A percentile compares a stretch with the other conserved stretches of the same genome.
These are phyloP conservation scores for Microcebus ravelobensis DNA, from an alignment of 2,113 vertebrate species.

Conservation along the genomic window DNA sequence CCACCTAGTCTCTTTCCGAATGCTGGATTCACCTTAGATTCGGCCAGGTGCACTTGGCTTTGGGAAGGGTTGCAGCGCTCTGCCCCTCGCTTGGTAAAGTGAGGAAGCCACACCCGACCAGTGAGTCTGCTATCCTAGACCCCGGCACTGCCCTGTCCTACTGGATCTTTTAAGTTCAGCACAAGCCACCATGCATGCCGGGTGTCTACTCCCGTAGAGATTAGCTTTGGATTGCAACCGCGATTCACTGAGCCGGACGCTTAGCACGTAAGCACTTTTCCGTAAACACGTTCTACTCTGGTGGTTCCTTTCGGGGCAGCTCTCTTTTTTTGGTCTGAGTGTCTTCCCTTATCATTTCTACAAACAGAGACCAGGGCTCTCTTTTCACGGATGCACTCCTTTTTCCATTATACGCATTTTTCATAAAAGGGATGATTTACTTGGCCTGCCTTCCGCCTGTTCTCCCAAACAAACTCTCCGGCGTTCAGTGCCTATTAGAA, in stretches of 20 bases:
- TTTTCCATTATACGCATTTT: not conserved
- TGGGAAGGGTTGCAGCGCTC: no score
- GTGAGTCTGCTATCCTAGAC: not conserved
- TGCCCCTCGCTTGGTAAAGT: accelerated
- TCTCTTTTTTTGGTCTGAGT: not conserved
- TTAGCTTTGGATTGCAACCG: not conserved
- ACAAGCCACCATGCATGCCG: accelerated
- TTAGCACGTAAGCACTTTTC: no score
- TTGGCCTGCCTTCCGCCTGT: not conserved
- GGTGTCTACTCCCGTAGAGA: not conserved
- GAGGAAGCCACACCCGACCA: not conserved
- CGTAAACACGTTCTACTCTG: not conserved
- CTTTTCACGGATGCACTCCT: not conserved
- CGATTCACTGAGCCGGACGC: accelerated
- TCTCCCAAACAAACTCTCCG: not conserved
- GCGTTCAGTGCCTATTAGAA: not conserved
- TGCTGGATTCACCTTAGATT: accelerated
- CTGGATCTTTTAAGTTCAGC: no score
- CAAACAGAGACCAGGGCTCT: not conserved
- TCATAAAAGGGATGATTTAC: not conserved
- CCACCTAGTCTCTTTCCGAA: not conserved
- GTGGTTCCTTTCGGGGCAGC: not conserved
- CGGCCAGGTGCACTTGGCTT: not conserved
- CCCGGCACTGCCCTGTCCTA: not conserved
- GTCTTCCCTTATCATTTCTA: not conserved